phyloP scores from a whole-genome alignment of 2,113 vertebrate species.

The Rhombomys opimus region DNA sequence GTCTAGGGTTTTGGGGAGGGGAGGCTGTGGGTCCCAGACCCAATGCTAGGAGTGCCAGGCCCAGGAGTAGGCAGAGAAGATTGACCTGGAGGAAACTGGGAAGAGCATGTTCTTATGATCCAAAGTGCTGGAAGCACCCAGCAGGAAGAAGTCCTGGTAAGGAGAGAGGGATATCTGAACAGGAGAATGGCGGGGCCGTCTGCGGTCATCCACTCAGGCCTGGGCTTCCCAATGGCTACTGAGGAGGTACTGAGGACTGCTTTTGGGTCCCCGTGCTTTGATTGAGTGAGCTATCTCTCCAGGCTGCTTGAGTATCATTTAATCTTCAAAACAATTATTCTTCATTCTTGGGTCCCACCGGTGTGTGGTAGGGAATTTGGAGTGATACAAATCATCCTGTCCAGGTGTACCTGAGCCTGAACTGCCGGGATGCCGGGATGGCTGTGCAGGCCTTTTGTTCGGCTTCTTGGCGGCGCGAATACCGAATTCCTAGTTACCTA shows the following conservation, averaged over 20 bases:
- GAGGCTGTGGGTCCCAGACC: neutral
- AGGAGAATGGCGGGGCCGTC: neutral
- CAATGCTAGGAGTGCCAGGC: neutral
- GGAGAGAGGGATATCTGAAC: neutral
- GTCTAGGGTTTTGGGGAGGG: too few species aligned
- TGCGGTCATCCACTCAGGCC: neutral
- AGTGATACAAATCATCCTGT: neutral
- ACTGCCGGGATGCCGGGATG: neutral
- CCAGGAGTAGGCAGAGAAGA: neutral
- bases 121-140: neutral
- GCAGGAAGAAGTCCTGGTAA: neutral
- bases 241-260: neutral
- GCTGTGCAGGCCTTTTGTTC: neutral
- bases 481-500: neutral
- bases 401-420: neutral
- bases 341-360: conserved; percentile 23
- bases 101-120: neutral
- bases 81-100: neutral
- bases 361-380: neutral
- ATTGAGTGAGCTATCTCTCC: neutral
- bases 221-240: neutral
- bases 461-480: neutral
- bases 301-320: neutral
- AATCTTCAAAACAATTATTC: conserved; percentile 49
- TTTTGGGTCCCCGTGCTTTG: neutral